These are phyloP conservation scores for Hypomecis atomaria DNA, from an alignment of 2,888 invertebrate species.

Conservation along the genomic window DNA sequence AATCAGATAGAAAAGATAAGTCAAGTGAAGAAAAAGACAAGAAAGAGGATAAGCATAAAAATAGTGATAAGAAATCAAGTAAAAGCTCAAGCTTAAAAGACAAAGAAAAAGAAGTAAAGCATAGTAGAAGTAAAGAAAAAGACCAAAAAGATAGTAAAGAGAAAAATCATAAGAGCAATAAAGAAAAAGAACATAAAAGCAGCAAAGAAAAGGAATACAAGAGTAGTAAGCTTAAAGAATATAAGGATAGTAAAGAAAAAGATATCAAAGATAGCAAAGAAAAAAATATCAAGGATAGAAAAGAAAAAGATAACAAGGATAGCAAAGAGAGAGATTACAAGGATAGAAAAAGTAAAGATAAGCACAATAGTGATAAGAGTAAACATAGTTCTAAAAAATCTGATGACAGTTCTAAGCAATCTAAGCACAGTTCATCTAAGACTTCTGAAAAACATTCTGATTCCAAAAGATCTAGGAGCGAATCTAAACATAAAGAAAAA, in stretches of 20 bases:
- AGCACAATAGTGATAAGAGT: constrained; percentile 57
- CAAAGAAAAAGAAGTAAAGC: constrained; percentile 47
- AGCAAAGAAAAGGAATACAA: constrained; percentile 55
- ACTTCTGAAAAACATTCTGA: constrained; percentile 52
- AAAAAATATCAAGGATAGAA: constrained; percentile 61
- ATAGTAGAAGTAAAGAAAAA: constrained; percentile 41
- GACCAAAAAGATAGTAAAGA: constrained; percentile 46
- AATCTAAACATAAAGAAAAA: constrained; percentile 36
- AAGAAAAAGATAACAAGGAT: constrained; percentile 62
- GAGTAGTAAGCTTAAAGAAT: constrained; percentile 50
- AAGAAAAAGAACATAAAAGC: constrained; percentile 45
- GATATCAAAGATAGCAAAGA: constrained; percentile 60
- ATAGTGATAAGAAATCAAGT: constrained; percentile 30
- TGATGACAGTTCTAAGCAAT: constrained; percentile 43
- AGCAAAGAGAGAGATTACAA: constrained; percentile 56
- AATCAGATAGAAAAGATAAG: constrained; percentile 45
- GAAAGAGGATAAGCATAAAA: constrained; percentile 45
- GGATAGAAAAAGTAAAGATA: constrained; percentile 56
- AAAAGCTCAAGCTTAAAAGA: constrained; percentile 63
- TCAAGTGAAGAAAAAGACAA: constrained; percentile 29
- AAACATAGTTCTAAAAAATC: constrained; percentile 45
- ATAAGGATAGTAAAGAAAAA: constrained; percentile 44
- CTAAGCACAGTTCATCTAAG: constrained; percentile 53
- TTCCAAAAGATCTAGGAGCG: constrained; percentile 55
- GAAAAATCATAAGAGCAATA: constrained; percentile 45